These are phyloP conservation scores for Andrena bucephala DNA, from an alignment of 2,888 invertebrate species.

Conservation along the genomic window DNA sequence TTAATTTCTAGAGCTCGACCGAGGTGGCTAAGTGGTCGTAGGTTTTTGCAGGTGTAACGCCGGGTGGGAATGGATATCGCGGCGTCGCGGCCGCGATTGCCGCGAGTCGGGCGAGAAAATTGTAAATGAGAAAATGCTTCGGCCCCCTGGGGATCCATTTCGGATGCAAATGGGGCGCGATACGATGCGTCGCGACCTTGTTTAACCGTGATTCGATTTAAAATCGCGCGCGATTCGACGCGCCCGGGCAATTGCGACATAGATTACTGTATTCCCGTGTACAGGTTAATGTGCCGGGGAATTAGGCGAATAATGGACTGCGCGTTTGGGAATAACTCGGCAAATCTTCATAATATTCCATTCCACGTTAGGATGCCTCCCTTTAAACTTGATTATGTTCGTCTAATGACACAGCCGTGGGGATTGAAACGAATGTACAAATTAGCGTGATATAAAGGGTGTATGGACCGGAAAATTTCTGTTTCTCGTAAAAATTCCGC, in stretches of 20 bases:
- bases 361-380: not conserved
- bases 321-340: slow-evolving; percentile 5
- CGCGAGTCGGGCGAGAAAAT: not conserved
- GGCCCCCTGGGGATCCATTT: slow-evolving; percentile 7
- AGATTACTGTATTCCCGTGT: slow-evolving; percentile 3
- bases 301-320: slow-evolving; percentile 17
- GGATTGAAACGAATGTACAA: not conserved
- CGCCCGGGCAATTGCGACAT: slow-evolving; percentile 12
- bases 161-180: slow-evolving; percentile 14
- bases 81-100: not conserved
- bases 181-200: not conserved
- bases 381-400: slow-evolving; percentile 1
- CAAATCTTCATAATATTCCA: slow-evolving; percentile 19
- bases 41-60: not conserved
- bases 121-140: slow-evolving; percentile 13
- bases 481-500: too few relatives aligned
- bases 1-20: slow-evolving; percentile 8
- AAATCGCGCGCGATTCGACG: not conserved
- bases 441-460: too few relatives aligned
- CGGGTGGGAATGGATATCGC: slow-evolving; percentile 7
- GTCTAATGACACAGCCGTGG: not conserved
- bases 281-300: slow-evolving; percentile 13
- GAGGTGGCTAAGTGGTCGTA: not conserved
- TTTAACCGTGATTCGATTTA: slow-evolving; percentile 23
- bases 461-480: too few relatives aligned